Evolutionary conservation across 2,797 vertebrate species (phyloP).

Genomic region (Ataeniobius toweri): DNA sequence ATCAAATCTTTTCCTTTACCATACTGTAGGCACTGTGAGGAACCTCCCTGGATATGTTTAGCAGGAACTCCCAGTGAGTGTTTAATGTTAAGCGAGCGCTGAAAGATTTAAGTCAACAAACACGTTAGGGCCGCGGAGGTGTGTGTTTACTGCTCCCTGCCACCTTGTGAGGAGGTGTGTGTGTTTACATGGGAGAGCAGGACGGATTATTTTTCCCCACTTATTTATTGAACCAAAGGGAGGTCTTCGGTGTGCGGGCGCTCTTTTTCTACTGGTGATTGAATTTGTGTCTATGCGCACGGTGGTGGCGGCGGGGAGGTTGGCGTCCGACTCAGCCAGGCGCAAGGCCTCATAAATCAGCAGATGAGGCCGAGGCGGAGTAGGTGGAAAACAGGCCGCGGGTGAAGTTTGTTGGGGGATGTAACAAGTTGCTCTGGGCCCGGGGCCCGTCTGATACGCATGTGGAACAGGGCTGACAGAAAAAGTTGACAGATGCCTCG

Average conservation of each 20-base stretch:
- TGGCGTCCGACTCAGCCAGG: background rate
- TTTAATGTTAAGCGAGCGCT: slow-evolving; percentile 49
- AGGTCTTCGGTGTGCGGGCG: slow-evolving; percentile 30
- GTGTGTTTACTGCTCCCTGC: slow-evolving; percentile 50
- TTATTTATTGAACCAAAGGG: slow-evolving; percentile 56
- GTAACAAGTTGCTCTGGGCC: slow-evolving; percentile 50
- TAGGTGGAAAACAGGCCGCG: slow-evolving; percentile 27
- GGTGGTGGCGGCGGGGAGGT: background rate
- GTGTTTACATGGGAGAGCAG: slow-evolving; percentile 37
- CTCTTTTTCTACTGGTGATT: slow-evolving; percentile 31
- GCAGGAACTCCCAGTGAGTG: slow-evolving; percentile 65
- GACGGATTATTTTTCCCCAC: slow-evolving; percentile 11
- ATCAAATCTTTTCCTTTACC: too few relatives aligned
- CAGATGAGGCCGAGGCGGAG: slow-evolving; percentile 48
- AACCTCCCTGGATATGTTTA: slow-evolving; percentile 22
- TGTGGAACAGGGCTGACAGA: slow-evolving; percentile 72
- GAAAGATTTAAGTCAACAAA: slow-evolving; percentile 62
- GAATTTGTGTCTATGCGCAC: slow-evolving; percentile 22
- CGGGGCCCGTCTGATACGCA: slow-evolving; percentile 66
- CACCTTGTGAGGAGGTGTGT: slow-evolving; percentile 30
- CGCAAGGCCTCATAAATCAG: slow-evolving; percentile 58
- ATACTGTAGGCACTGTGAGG: background rate
- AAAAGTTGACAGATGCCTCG: slow-evolving; percentile 73
- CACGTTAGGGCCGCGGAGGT: slow-evolving; percentile 15
- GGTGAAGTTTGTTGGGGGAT: slow-evolving; percentile 64